phyloP scores from a whole-genome alignment of 2,888 invertebrate species.

The Tinea semifulvella region DNA sequence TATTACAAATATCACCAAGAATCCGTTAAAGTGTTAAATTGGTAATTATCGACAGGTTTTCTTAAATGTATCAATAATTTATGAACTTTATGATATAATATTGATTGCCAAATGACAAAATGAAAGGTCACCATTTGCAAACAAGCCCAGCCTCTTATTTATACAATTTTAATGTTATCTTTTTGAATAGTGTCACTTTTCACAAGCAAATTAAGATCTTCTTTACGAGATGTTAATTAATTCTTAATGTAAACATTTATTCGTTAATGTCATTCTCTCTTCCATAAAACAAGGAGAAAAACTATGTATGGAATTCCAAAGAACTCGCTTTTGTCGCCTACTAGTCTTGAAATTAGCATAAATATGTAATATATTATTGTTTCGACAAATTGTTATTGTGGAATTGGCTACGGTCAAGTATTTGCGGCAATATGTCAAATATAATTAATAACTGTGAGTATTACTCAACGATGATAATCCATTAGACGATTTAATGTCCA shows the following conservation, averaged over 20 bases:
- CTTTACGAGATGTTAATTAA: slow-evolving; percentile 7
- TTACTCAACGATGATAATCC: slow-evolving; percentile 2
- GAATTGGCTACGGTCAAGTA: slow-evolving; percentile 35
- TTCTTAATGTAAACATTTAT: slow-evolving; percentile 8
- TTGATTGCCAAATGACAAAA: no score
- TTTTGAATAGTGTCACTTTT: slow-evolving; percentile 3
- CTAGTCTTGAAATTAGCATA: slow-evolving; percentile 50
- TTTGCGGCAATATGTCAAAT: slow-evolving; percentile 44
- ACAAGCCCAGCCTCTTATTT: no score
- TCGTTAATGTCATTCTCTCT: neutral
- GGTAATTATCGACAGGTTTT: no score
- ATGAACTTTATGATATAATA: no score
- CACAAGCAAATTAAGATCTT: slow-evolving; percentile 8
- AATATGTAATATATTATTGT: slow-evolving; percentile 49
- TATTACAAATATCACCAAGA: no score
- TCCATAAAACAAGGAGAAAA: slow-evolving; percentile 1
- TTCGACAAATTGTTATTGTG: slow-evolving; percentile 58
- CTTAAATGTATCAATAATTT: no score
- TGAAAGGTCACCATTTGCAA: no score
- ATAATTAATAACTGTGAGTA: slow-evolving; percentile 34
- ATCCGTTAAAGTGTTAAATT: no score
- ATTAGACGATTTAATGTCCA: slow-evolving; percentile 6
- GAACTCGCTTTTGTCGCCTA: slow-evolving; percentile 49
- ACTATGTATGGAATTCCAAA: slow-evolving; percentile 48
- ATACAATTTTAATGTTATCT: no score